Evolutionary conservation across 1,140 invertebrate genomes (phyloP).

Genomic region (Lasaia peninsularis): DNA sequence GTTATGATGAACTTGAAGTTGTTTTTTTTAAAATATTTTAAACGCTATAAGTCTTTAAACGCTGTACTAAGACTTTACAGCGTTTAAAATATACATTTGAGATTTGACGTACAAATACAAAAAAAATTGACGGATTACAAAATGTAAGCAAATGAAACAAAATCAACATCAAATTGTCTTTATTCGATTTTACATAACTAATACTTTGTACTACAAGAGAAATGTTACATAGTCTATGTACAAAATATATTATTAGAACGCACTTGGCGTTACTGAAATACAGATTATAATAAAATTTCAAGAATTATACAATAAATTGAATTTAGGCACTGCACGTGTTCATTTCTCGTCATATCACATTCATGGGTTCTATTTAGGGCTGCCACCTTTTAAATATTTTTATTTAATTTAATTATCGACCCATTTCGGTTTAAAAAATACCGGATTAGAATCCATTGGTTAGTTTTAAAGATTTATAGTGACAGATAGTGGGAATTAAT

Average conservation of each 20-base stretch:
- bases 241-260: constrained; percentile 58
- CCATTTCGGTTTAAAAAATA: neutral
- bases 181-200: constrained; percentile 69
- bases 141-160: too few species aligned
- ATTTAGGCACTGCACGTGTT: constrained; percentile 71
- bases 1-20: too few species aligned
- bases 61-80: too few species aligned
- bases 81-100: too few species aligned
- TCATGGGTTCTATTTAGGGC: constrained; percentile 43
- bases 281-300: constrained; percentile 49
- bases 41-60: too few species aligned
- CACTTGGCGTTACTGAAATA: constrained; percentile 46
- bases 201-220: constrained; percentile 73
- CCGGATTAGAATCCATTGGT: too few species aligned
- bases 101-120: too few species aligned
- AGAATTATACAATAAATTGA: constrained; percentile 53
- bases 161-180: constrained; percentile 73
- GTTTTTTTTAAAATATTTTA: too few species aligned
- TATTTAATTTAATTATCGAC: too few species aligned
- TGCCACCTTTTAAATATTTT: neutral
- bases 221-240: constrained; percentile 57
- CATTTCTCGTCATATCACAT: constrained; percentile 63
- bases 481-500: too few species aligned
- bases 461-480: too few species aligned
- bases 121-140: too few species aligned